Conservation (phyloP, 2,113 vertebrate species). For the Climacteris rufus region DNA sequence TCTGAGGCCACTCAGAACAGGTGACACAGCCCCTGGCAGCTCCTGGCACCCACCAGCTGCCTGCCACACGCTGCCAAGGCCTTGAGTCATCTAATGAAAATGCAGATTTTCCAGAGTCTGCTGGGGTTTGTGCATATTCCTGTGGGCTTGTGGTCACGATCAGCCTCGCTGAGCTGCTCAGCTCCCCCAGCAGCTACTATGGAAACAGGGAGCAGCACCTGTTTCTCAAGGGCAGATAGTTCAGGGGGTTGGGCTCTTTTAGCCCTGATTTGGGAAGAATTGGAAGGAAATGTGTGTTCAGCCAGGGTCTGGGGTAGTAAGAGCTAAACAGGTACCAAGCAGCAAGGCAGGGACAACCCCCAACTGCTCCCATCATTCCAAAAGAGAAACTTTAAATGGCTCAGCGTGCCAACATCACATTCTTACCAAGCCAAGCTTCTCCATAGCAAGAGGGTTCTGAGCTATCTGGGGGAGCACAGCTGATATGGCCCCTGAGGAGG, state of each 20-base stretch:
- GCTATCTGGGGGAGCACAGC: slow-evolving; percentile 60
- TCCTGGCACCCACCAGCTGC: background rate
- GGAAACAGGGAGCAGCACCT: slow-evolving; percentile 40
- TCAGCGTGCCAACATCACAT: background rate
- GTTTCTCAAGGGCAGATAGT: background rate
- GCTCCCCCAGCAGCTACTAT: slow-evolving; percentile 46
- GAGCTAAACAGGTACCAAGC: background rate
- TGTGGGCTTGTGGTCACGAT: slow-evolving; percentile 33
- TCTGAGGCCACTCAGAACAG: background rate
- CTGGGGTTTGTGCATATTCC: background rate
- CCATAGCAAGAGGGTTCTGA: background rate
- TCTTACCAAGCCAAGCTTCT: background rate
- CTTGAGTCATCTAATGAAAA: slow-evolving; percentile 24
- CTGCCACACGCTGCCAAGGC: background rate
- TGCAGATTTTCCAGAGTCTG: background rate
- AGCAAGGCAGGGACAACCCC: background rate
- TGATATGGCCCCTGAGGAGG: slow-evolving; percentile 31
- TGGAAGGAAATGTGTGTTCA: background rate
- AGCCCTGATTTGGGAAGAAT: background rate
- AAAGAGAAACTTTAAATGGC: background rate
- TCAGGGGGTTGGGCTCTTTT: background rate
- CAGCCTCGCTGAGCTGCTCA: background rate
- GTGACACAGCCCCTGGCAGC: background rate
- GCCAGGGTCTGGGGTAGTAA: background rate
- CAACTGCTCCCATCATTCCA: slow-evolving; percentile 20